A percentile compares a stretch with the other conserved stretches of the same genome.
These are phyloP conservation scores for Tromatobia lineatoria DNA, from an alignment of 2,888 invertebrate species.

Conservation along the genomic window DNA sequence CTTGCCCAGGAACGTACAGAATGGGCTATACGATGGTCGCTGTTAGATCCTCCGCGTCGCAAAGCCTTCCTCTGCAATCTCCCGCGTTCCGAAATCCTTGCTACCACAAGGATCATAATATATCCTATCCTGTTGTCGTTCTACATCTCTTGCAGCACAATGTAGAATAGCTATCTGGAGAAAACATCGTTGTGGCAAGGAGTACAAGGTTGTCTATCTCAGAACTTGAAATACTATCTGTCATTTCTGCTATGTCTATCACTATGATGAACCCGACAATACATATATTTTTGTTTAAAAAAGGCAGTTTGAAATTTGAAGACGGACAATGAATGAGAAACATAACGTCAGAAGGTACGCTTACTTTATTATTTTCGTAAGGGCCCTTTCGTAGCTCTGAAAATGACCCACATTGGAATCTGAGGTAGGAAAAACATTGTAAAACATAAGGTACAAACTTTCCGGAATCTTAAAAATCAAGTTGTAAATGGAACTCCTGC, in stretches of 20 bases:
- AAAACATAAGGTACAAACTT: too few species aligned
- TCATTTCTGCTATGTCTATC: neutral
- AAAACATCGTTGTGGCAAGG: neutral
- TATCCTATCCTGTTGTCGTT: conserved; percentile 16
- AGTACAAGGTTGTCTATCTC: neutral
- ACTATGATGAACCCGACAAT: neutral
- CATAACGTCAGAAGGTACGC: neutral
- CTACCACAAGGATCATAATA: conserved; percentile 21
- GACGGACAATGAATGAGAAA: neutral
- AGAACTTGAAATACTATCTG: neutral
- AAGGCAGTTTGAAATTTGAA: neutral
- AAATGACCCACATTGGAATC: too few species aligned
- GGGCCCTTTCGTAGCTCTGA: too few species aligned
- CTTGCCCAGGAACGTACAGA: conserved; percentile 15
- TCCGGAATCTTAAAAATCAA: too few species aligned
- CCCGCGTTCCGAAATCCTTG: conserved; percentile 62
- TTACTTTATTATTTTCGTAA: neutral
- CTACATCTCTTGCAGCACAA: neutral
- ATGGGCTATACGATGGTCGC: neutral
- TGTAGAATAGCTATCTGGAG: neutral
- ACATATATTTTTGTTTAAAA: neutral
- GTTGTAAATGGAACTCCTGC: too few species aligned
- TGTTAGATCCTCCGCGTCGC: conserved; percentile 9
- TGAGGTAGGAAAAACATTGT: too few species aligned
- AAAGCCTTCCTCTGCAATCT: conserved; percentile 33